Evolutionary conservation across 2,888 invertebrate species (phyloP), one percentile per base, ranked within the genome.

Genomic region (Oscheius sp.): DNA sequence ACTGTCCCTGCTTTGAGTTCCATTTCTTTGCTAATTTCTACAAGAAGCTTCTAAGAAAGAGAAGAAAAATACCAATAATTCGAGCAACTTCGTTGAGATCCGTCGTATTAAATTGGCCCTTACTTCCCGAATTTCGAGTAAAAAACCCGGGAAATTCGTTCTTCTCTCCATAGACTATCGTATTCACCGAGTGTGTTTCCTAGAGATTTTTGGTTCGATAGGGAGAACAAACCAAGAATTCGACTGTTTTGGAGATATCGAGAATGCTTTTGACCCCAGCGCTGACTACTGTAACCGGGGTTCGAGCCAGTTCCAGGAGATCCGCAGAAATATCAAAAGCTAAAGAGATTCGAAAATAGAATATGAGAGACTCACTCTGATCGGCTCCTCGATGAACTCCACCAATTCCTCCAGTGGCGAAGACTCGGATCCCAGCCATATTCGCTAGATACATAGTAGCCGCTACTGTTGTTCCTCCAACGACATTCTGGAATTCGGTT

Each of bases 251-350:
- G 3, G 92, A 92, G 81, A 98, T 94, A 87, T 99, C 98, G 69
- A 99, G 90, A 82, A 98, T 96, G 23, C 96, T 96, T 88, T 98
- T 98, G 66, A 96, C 92, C 0, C 98, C 98, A 84, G 96, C 93
- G 80, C 94, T 96, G 1, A 99, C 92, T 5, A 98, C 95, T 52
- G 93, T 91, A 0, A 96, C 91, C 15, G 92, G 92, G 72, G 92
- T 93, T 69, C 92, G 90, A 0, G 95, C 93, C 64, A 98, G 89
- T 88, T 98, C 96, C 6, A 91, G 91, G 61, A 99, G 90, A 88
- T 98, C 98, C 0, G 96, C 94, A 72, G 96, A 97, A 64, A 98
- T 89, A 87, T 99, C 98, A 88, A 95, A 90, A 25, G 82, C 89
- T 89, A 75, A 15, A 85, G 73, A 57, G 50, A 20, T 46, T 17